Evolutionary conservation across 2,113 vertebrate genomes (phyloP), one percentile per base, ranked within the genome.

Genomic region (Excalfactoria chinensis): DNA sequence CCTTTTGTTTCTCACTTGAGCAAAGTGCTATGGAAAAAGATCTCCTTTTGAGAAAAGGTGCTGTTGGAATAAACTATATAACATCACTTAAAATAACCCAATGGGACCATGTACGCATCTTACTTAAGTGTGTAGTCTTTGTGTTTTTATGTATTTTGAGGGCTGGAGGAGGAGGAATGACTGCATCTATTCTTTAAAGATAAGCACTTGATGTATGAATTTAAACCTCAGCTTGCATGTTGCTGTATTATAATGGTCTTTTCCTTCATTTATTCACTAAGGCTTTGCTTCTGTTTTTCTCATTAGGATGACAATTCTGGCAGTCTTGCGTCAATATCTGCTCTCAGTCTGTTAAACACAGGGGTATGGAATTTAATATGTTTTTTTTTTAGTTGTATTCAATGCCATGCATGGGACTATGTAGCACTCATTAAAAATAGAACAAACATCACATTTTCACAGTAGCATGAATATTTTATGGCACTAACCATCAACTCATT

Each of bases 281-380:
- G 97, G 95, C 55, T 97, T 93, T 95, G 86, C 96, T 97, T 97
- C 91, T 98, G 93, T 98, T 97, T 97, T 97, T 98, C 96, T 97
- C 93, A 98, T 97, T 97, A 98, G 98, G 98, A 98, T 95, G 97
- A 96, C 97, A 97, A 95, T 97, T 97, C 97, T 97, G 97, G 97
- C 97, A 98, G 96, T 97, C 97, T 98, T 96, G 96, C 98, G 5
- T 98, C 98, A 97, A 93, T 98, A 96, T 98, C 98, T 96, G 96
- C 98, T 97, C 98, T 98, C 97, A 98, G 98, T 97, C 98, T 98
- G 89, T 98, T 98, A 98, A 98, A 97, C 96, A 92, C 98, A 94
- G 98, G 97, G 98, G 98, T 98, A 98, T 97, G 98, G 95, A 97
- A 96, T 97, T 97, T 97, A 96, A 97, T 96, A 93, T 96, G 88